These are phyloP conservation scores for Aplochiton taeniatus DNA, from an alignment of 2,797 vertebrate species.

Conservation along the genomic window DNA sequence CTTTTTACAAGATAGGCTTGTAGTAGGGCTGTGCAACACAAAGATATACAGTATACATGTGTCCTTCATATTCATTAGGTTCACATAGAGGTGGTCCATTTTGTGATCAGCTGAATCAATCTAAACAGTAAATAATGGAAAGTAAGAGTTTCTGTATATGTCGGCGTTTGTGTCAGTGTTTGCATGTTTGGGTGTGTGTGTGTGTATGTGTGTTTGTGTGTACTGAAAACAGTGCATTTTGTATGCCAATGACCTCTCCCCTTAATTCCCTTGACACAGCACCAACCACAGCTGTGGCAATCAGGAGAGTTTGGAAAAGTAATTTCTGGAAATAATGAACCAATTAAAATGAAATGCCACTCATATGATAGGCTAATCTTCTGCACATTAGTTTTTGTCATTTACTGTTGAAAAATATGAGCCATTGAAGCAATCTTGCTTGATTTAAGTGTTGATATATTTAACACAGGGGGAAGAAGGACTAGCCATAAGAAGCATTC, in stretches of 20 bases:
- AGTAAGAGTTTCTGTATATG: no score
- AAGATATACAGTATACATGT: no score
- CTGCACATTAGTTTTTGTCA: slow-evolving; percentile 65
- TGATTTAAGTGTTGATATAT: slow-evolving; percentile 28
- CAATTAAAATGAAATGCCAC: slow-evolving; percentile 77
- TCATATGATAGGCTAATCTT: slow-evolving; percentile 72
- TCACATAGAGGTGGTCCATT: no score
- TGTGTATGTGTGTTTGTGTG: slow-evolving; percentile 17
- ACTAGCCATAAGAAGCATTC: not conserved
- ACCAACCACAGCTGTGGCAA: slow-evolving; percentile 70
- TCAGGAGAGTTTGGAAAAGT: slow-evolving; percentile 70
- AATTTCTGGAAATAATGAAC: slow-evolving; percentile 77
- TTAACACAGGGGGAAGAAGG: not conserved
- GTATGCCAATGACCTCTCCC: slow-evolving; percentile 44
- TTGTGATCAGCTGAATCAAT: no score
- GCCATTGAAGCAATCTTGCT: slow-evolving; percentile 16
- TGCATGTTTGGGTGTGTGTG: not conserved
- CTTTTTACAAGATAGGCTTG: no score
- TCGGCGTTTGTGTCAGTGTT: not conserved
- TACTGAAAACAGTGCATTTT: no score
- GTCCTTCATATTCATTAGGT: no score
- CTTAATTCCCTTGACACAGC: slow-evolving; percentile 39
- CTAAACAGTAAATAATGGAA: no score
- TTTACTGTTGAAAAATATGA: slow-evolving; percentile 60
- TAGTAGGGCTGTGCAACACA: no score